These are phyloP conservation scores for Petrosia ficiformis DNA, from an alignment of 37 sponge, comb jelly and placozoan genomes.

Conservation along the genomic window DNA sequence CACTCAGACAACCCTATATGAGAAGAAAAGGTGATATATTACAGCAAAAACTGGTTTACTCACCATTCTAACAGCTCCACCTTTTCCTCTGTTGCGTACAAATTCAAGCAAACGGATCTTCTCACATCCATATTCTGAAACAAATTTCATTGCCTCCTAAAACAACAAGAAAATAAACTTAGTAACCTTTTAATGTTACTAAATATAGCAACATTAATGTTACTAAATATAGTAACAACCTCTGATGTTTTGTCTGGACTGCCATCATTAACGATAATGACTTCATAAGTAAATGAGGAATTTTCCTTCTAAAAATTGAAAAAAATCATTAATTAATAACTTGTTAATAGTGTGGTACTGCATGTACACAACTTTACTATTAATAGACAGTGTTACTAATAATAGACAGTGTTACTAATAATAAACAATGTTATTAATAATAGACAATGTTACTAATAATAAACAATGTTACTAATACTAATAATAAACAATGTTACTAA, in stretches of 20 bases:
- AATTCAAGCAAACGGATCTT: constrained; percentile 85
- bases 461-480: no score
- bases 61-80: constrained; percentile 95
- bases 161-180: background rate
- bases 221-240: constrained; percentile 15
- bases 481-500: no score
- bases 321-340: no score
- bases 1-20: constrained; percentile 87
- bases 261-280: constrained; percentile 97
- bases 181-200: background rate
- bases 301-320: constrained; percentile 38
- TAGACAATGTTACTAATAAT: no score
- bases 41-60: background rate
- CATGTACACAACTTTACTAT: constrained; percentile 1
- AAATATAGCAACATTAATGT: background rate
- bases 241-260: constrained; percentile 86
- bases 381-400: no score
- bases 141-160: constrained; percentile 83
- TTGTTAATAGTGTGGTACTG: background rate
- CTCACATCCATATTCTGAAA: constrained; percentile 69
- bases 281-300: constrained; percentile 74
- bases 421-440: no score
- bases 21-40: background rate
- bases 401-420: no score
- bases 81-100: constrained; percentile 91